Percentiles rank a stretch among this genome's conserved stretches.
These are phyloP conservation scores for Mystacides longicornis DNA, from an alignment of 2,888 invertebrate genomes.

Conservation along the genomic window DNA sequence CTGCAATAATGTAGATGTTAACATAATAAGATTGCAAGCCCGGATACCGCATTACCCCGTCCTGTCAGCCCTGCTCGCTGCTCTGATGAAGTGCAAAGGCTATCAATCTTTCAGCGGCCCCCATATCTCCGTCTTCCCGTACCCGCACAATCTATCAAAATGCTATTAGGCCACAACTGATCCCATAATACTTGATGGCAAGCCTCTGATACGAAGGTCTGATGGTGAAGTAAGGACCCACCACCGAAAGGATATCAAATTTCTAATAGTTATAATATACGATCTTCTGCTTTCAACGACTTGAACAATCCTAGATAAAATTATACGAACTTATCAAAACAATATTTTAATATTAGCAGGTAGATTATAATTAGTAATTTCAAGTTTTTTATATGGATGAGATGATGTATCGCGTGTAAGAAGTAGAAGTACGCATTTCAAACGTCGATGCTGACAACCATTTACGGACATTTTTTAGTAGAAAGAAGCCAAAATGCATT, in stretches of 20 bases:
- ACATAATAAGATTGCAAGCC: neutral
- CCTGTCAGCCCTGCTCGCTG: slow-evolving; percentile 3
- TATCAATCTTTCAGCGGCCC: neutral
- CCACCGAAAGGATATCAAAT: neutral
- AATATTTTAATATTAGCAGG: too few species aligned
- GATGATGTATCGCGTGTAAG: too few species aligned
- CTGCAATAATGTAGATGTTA: neutral
- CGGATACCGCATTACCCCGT: neutral
- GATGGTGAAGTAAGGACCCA: neutral
- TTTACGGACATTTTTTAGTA: too few species aligned
- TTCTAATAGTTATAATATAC: neutral
- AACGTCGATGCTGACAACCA: too few species aligned
- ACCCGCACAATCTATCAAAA: slow-evolving; percentile 25
- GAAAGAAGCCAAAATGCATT: too few species aligned
- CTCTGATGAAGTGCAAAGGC: slow-evolving; percentile 10
- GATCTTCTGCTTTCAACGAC: neutral
- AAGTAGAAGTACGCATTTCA: too few species aligned
- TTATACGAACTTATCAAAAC: too few species aligned
- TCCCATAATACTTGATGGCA: slow-evolving; percentile 17
- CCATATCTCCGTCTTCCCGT: neutral
- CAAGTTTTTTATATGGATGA: too few species aligned
- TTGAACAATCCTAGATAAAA: too few species aligned
- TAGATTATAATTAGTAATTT: too few species aligned
- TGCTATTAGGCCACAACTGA: slow-evolving; percentile 23
- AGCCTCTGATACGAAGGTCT: slow-evolving; percentile 1